phyloP scores from a whole-genome alignment of 2,113 vertebrate genomes.

The Brachyhypopomus occidentalis region DNA sequence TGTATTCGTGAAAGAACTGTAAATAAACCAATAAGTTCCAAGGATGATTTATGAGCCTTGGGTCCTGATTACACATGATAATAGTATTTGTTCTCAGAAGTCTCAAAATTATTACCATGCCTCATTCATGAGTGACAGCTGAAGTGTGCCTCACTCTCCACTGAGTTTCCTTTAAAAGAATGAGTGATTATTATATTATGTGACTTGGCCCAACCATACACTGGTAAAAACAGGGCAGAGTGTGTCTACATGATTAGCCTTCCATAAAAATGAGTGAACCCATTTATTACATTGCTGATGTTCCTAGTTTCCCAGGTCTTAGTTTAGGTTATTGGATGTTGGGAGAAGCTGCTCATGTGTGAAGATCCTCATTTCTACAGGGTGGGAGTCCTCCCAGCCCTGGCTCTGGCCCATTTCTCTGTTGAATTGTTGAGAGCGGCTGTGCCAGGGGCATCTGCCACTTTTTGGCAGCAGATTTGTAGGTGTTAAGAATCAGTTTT shows the following conservation, averaged over 20 bases:
- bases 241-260: background rate
- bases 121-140: background rate
- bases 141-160: background rate
- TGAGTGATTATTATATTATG: background rate
- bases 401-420: conserved; percentile 21
- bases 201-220: background rate
- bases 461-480: conserved; percentile 21
- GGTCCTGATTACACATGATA: conserved; percentile 41
- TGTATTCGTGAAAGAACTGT: conserved; percentile 59
- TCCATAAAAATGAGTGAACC: background rate
- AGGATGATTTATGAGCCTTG: conserved; percentile 57
- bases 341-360: background rate
- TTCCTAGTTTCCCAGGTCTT: background rate
- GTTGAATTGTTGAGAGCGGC: conserved; percentile 25
- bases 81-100: conserved; percentile 22
- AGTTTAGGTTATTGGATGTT: background rate
- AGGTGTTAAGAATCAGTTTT: conserved; percentile 42
- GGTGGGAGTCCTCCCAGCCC: conserved; percentile 32
- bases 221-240: background rate
- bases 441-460: conserved; percentile 35
- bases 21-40: conserved; percentile 51
- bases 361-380: conserved; percentile 30
- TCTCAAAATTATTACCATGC: conserved; percentile 1
- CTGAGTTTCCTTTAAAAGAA: background rate
- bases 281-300: background rate